Percentiles rank a stretch among this genome's conserved stretches.
Evolutionary conservation across 1,140 invertebrate genomes (phyloP).

Genomic region (Ostrea edulis): DNA sequence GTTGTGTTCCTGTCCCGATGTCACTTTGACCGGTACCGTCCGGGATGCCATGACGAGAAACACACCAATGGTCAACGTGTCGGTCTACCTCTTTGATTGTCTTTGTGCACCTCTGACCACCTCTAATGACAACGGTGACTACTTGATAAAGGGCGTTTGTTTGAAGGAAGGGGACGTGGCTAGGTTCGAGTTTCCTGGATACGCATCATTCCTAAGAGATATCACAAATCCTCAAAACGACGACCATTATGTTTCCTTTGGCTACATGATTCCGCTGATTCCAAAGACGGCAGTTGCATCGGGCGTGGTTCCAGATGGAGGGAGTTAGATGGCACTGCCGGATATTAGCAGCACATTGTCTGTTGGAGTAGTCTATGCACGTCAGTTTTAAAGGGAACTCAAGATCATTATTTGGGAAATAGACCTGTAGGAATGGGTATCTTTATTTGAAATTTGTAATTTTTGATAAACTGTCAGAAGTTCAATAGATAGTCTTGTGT

Average conservation of each 20-base stretch:
- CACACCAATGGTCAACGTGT: slow-evolving; percentile 7
- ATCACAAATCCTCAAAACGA: not conserved
- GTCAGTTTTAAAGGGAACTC: no score
- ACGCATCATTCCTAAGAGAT: not conserved
- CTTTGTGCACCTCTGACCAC: not conserved
- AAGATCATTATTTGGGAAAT: no score
- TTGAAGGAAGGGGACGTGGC: not conserved
- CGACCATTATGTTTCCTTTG: not conserved
- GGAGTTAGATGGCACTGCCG: not conserved
- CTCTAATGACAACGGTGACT: not conserved
- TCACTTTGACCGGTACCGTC: not conserved
- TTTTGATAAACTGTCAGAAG: no score
- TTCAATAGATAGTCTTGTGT: no score
- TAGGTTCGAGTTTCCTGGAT: not conserved
- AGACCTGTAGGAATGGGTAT: no score
- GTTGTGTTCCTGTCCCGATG: not conserved
- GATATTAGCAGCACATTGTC: no score
- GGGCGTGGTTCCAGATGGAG: not conserved
- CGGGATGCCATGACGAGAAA: not conserved
- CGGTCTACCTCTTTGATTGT: not conserved
- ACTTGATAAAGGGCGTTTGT: slow-evolving; percentile 1
- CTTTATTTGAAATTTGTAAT: no score
- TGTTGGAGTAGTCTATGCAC: no score
- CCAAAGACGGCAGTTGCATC: not conserved
- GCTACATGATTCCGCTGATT: not conserved